Conservation (phyloP, 2,113 vertebrate species). For the Candoia aspera region DNA sequence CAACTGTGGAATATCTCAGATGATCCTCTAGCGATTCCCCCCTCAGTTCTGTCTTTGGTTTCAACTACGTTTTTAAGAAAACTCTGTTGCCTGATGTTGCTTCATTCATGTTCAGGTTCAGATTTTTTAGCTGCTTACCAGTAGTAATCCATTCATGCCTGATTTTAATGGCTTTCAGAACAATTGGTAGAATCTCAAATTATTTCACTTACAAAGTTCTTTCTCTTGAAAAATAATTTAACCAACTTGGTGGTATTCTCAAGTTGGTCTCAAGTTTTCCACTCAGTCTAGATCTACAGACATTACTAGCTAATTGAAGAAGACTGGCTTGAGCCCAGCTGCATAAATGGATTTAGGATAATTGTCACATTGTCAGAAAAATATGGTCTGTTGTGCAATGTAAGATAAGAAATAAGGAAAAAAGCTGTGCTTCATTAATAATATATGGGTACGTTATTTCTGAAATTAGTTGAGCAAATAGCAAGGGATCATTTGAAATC, state of each 20-base stretch:
- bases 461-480: background rate
- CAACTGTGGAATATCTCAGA: background rate
- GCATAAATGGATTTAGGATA: background rate
- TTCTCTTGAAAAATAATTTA: slow-evolving; percentile 21
- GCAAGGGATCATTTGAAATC: background rate
- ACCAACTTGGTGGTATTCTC: background rate
- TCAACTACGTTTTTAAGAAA: background rate
- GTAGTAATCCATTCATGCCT: no score
- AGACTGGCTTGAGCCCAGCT: background rate
- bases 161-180: background rate
- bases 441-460: background rate
- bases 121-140: no score
- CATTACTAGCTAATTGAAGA: background rate
- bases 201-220: background rate
- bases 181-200: background rate
- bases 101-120: background rate
- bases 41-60: background rate
- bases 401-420: background rate
- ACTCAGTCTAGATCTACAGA: background rate
- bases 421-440: background rate
- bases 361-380: background rate
- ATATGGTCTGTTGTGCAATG: background rate
- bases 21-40: background rate
- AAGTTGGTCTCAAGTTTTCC: background rate
- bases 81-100: background rate